Percentiles rank a stretch among this genome's conserved stretches.
phyloP scores from a whole-genome alignment of 1,140 invertebrate genomes.

The Holcopasites calliopsidis region DNA sequence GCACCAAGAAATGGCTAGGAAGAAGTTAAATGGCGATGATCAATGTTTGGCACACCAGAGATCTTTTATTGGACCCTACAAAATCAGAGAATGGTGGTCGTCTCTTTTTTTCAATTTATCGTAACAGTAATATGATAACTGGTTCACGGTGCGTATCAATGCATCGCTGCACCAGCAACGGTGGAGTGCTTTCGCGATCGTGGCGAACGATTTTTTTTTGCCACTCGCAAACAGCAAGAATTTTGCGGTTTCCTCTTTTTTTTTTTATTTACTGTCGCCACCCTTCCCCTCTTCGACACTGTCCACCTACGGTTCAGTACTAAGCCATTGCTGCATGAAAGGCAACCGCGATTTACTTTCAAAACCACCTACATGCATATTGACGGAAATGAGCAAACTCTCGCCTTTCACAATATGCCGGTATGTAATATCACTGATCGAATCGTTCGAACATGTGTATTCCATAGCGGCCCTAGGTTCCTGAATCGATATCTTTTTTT shows the following conservation, averaged over 20 bases:
- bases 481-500: too few species aligned
- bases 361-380: constrained; percentile 49
- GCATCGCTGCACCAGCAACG: too few species aligned
- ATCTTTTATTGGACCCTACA: too few species aligned
- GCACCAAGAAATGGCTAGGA: too few species aligned
- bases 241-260: constrained; percentile 11
- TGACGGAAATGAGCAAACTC: constrained; percentile 44
- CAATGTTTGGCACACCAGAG: too few species aligned
- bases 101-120: neutral
- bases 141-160: too few species aligned
- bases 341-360: constrained; percentile 46
- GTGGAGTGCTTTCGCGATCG: too few species aligned
- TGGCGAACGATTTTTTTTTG: neutral
- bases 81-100: too few species aligned
- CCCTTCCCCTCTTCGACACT: constrained; percentile 33
- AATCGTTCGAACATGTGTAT: too few species aligned
- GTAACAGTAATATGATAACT: neutral
- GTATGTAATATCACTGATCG: neutral
- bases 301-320: constrained; percentile 39
- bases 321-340: constrained; percentile 35
- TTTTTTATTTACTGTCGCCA: neutral
- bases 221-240: neutral
- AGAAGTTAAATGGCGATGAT: too few species aligned
- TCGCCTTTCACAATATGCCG: constrained; percentile 28
- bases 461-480: too few species aligned